Evolutionary conservation across 1,140 invertebrate species (phyloP).

Genomic region (Doryteuthis pealeii): DNA sequence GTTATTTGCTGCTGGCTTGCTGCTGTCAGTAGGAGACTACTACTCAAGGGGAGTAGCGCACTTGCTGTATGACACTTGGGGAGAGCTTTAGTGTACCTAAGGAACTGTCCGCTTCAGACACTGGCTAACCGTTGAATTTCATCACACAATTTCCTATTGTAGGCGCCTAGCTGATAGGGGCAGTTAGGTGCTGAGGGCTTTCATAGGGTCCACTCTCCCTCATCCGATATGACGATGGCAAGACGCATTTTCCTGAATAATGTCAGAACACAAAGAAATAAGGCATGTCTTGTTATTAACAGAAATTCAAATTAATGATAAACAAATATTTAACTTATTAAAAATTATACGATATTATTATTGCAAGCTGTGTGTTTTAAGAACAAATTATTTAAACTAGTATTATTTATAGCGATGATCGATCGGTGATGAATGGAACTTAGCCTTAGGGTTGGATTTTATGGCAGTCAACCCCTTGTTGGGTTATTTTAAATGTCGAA

Average conservation of each 20-base stretch:
- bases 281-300: constrained; percentile 1
- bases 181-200: constrained; percentile 39
- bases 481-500: no score
- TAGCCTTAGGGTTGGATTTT: no score
- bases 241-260: constrained; percentile 79
- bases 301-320: neutral
- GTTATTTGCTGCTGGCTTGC: no score
- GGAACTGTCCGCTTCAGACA: constrained; percentile 77
- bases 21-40: no score
- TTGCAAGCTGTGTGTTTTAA: constrained; percentile 18
- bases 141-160: constrained; percentile 77
- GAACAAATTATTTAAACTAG: no score
- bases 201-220: constrained; percentile 51
- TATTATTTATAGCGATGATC: no score
- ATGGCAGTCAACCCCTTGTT: no score
- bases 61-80: constrained; percentile 1
- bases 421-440: no score
- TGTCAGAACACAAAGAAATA: constrained; percentile 12
- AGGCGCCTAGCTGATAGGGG: constrained; percentile 64
- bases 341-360: constrained; percentile 15
- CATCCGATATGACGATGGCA: constrained; percentile 76
- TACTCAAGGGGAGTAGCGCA: no score
- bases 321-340: neutral
- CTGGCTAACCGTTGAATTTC: constrained; percentile 74
- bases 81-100: constrained; percentile 62